Conservation (phyloP, 2,888 invertebrate species). For the Sialis lutaria region DNA sequence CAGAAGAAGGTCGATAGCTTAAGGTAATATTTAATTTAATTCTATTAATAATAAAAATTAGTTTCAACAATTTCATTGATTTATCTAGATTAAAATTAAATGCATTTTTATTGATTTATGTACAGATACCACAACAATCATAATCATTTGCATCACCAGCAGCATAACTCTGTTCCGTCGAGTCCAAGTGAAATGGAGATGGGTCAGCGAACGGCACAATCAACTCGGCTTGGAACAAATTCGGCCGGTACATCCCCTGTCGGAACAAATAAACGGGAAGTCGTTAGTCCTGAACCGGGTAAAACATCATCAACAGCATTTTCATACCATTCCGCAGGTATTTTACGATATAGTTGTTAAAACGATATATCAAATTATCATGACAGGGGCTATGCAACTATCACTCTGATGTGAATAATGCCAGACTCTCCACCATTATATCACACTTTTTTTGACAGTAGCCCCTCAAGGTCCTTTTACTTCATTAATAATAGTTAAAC, state of each 20-base stretch:
- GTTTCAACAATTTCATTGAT: slow-evolving; percentile 12
- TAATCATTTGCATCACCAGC: slow-evolving; percentile 21
- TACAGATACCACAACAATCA: slow-evolving; percentile 36
- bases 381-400: no score
- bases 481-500: no score
- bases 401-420: no score
- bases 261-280: slow-evolving; percentile 31
- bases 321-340: slow-evolving; percentile 25
- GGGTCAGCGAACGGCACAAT: slow-evolving; percentile 26
- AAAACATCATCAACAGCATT: slow-evolving; percentile 6
- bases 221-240: slow-evolving; percentile 25
- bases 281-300: slow-evolving; percentile 11
- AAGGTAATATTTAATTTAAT: no score
- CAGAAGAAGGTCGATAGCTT: slow-evolving; percentile 34
- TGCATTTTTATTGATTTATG: slow-evolving; percentile 15
- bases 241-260: slow-evolving; percentile 35
- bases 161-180: slow-evolving; percentile 47
- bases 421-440: no score
- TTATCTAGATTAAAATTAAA: no score
- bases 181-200: slow-evolving; percentile 48
- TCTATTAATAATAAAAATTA: slow-evolving; percentile 9
- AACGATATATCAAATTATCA: no score
- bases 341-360: slow-evolving; percentile 23
- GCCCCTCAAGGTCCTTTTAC: no score
- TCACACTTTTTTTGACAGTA: no score